Evolutionary conservation across 2,797 vertebrate species (phyloP).

Genomic region (Chaetophractus vellerosus): DNA sequence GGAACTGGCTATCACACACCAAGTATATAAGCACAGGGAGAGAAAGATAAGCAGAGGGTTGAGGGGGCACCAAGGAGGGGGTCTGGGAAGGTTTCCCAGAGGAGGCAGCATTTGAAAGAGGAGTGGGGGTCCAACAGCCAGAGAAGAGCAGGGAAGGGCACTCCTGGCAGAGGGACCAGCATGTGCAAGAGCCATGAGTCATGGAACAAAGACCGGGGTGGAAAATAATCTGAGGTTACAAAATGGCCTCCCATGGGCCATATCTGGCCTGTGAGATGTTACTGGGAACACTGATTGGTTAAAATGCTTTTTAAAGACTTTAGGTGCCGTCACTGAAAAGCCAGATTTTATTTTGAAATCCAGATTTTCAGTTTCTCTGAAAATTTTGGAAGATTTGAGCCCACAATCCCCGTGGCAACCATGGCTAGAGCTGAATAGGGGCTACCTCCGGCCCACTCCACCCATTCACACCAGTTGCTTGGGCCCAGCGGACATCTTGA

Average conservation of each 20-base stretch:
- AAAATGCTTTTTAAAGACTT: neutral
- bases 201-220: neutral
- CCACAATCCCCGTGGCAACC: neutral
- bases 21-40: neutral
- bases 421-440: neutral
- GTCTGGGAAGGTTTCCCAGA: neutral
- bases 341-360: conserved; percentile 30
- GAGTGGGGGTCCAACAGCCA: neutral
- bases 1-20: neutral
- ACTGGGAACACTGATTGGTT: accelerated
- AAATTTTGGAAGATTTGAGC: neutral
- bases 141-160: neutral
- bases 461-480: accelerated
- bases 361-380: neutral
- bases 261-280: neutral
- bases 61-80: neutral
- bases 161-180: neutral
- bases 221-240: too few species aligned
- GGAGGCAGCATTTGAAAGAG: neutral
- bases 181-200: neutral
- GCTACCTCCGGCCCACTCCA: neutral
- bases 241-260: accelerated
- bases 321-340: neutral
- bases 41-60: accelerated
- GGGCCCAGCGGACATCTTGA: neutral